Base-by-base conservation (phyloP, 2,113 vertebrate genomes). In the Herpetotheres cachinnans region DNA sequence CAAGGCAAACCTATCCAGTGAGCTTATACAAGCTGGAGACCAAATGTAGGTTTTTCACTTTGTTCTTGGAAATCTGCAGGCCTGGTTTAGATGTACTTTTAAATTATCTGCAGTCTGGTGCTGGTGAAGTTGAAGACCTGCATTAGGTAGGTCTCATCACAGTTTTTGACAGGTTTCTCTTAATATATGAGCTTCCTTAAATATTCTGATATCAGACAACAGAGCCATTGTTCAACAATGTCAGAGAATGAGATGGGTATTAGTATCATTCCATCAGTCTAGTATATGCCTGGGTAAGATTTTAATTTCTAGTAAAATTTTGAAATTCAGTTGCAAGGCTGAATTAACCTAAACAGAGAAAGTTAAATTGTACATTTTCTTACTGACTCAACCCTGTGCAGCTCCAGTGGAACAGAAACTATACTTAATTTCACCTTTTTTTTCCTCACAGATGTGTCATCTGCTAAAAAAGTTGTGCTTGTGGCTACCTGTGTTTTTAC, bases 131-230 rank as follows among this genome's bases (percentile, higher is more conserved):
- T 36, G 30, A 95, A 79, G 82, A 87, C 10, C 61, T 77, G 76
- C 13, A 16, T 96, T 95, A 92, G 38, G 65, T 66, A 86, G 76
- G 65, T 86, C 73, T 95, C 69, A 82, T 96, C 65, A 69, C 16
- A 56, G 46, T 52, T 92, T 95, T 94, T 91, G 88, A 95, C 69
- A 91, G 81, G 94, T 94, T 93, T 90, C 65, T 93, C 34, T 90
- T 95, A 95, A 86, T 81, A 71, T 86, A 86, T 95, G 3, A 49
- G n/a, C 88, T 97, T 97, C 93, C 89, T 96, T 91, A 94, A 95
- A 13, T 69, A 72, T 88, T 76, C 59, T 72, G n/a, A 56, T 95
- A 92, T 86, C 61, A 85, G 82, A 92, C 49, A 96, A 94, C 97
- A 95, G 79, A 92, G 55, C 70, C 92, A 67, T 96, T 97, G 92